phyloP scores from a whole-genome alignment of 2,888 invertebrate genomes.

The Yponomeuta evonymella region DNA sequence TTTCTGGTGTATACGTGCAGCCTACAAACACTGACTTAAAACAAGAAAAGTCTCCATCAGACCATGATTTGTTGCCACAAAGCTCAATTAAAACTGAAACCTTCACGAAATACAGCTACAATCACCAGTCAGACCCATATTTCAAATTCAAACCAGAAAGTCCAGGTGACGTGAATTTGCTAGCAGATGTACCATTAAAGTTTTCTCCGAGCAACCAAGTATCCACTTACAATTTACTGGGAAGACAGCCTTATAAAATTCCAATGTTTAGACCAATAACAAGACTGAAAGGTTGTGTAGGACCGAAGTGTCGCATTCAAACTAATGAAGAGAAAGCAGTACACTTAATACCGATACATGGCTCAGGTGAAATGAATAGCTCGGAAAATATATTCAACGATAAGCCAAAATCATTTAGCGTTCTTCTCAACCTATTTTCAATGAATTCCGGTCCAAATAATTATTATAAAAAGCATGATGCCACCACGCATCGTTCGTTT shows the following conservation, averaged over 20 bases:
- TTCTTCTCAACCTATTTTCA: constrained; percentile 80
- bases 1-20: constrained; percentile 58
- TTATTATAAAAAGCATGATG: constrained; percentile 37
- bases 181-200: constrained; percentile 73
- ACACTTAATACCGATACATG: constrained; percentile 13
- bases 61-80: constrained; percentile 31
- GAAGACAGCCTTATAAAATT: constrained; percentile 28
- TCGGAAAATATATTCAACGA: constrained; percentile 27
- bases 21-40: constrained; percentile 36
- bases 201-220: constrained; percentile 43
- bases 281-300: constrained; percentile 37
- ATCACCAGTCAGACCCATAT: constrained; percentile 77
- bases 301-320: constrained; percentile 31
- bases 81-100: constrained; percentile 38
- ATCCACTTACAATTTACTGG: constrained; percentile 26
- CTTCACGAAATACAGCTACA: constrained; percentile 46
- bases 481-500: not conserved
- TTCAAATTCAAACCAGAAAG: constrained; percentile 82
- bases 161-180: constrained; percentile 83
- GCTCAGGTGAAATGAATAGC: constrained; percentile 15
- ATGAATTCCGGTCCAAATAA: constrained; percentile 43
- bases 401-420: constrained; percentile 75
- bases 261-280: constrained; percentile 48
- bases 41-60: constrained; percentile 20
- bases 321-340: constrained; percentile 19